A percentile compares a stretch with the other conserved stretches of the same genome.
phyloP scores from a whole-genome alignment of 2,113 vertebrate genomes.

The Protomyctophum bolini region DNA sequence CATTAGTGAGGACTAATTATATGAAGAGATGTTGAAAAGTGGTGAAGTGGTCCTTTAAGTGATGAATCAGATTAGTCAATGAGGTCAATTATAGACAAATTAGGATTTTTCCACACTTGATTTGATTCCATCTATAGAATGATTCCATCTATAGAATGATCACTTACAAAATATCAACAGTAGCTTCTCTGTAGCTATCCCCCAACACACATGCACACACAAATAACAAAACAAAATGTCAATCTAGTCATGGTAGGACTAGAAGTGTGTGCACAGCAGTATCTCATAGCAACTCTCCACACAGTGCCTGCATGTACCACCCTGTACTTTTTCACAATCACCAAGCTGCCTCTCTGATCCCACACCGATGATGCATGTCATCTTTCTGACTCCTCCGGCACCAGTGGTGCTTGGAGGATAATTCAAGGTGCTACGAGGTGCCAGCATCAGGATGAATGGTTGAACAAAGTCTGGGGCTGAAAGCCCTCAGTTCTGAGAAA shows the following conservation, averaged over 20 bases:
- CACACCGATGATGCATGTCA: constrained; percentile 50
- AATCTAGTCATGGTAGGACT: not conserved
- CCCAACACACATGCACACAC: too few relatives aligned
- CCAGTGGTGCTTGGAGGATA: constrained; percentile 43
- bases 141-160: too few relatives aligned
- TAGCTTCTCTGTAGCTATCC: too few relatives aligned
- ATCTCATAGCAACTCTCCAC: constrained; percentile 13
- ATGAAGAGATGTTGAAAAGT: too few relatives aligned
- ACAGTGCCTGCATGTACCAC: constrained; percentile 29
- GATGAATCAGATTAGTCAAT: too few relatives aligned
- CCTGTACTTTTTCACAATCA: constrained; percentile 35
- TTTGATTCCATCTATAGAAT: too few relatives aligned
- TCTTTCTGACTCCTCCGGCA: constrained; percentile 46
- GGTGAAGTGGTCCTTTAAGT: too few relatives aligned
- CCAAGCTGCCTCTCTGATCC: constrained; percentile 48
- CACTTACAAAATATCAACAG: too few relatives aligned
- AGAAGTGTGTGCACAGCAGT: constrained; percentile 6
- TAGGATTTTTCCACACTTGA: too few relatives aligned
- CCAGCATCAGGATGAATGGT: constrained; percentile 27
- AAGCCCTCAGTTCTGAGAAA: not conserved
- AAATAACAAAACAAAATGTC: constrained; percentile 7
- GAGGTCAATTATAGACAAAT: too few relatives aligned
- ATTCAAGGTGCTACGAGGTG: constrained; percentile 40
- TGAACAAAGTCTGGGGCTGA: constrained; percentile 6
- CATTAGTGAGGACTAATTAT: too few relatives aligned